These are phyloP conservation scores for Eristalinus aeneus DNA, from an alignment of 2,888 invertebrate genomes.

Conservation along the genomic window DNA sequence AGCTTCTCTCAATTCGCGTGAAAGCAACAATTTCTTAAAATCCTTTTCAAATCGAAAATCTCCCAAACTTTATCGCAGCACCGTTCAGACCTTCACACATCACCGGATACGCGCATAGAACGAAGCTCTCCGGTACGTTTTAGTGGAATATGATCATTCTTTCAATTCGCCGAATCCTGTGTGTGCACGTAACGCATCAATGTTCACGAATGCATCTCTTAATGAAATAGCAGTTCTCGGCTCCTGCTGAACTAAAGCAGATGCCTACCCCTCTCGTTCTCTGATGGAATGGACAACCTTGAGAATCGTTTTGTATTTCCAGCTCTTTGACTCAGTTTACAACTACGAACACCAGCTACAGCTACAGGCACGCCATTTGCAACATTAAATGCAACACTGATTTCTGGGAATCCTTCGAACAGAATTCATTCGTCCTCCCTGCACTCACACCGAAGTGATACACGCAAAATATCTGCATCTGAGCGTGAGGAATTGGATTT, in stretches of 20 bases:
- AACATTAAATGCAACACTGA: not conserved
- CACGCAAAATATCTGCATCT: conserved; percentile 56
- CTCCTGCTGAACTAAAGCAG: not conserved
- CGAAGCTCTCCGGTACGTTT: not conserved
- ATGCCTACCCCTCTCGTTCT: not conserved
- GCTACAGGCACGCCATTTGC: not conserved
- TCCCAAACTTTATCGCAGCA: not conserved
- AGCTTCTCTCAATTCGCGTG: too few species aligned
- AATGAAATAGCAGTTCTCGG: not conserved
- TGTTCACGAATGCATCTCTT: not conserved
- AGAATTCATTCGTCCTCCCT: conserved; percentile 17
- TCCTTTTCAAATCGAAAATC: not conserved
- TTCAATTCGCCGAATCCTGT: not conserved
- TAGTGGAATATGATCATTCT: not conserved
- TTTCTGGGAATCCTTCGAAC: conserved; percentile 24
- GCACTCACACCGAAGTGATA: conserved; percentile 35
- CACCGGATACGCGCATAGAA: not conserved
- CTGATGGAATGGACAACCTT: conserved; percentile 30
- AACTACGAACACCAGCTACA: conserved; percentile 3
- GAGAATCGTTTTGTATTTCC: conserved; percentile 40
- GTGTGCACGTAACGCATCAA: not conserved
- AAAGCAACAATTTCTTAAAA: not conserved
- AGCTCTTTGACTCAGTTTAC: conserved; percentile 44
- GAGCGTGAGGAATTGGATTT: conserved; percentile 32
- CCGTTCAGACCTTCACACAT: not conserved